Percentiles rank a stretch among this genome's conserved stretches.
phyloP scores from a whole-genome alignment of 1,140 invertebrate genomes.

The Dendroctonus valens region DNA sequence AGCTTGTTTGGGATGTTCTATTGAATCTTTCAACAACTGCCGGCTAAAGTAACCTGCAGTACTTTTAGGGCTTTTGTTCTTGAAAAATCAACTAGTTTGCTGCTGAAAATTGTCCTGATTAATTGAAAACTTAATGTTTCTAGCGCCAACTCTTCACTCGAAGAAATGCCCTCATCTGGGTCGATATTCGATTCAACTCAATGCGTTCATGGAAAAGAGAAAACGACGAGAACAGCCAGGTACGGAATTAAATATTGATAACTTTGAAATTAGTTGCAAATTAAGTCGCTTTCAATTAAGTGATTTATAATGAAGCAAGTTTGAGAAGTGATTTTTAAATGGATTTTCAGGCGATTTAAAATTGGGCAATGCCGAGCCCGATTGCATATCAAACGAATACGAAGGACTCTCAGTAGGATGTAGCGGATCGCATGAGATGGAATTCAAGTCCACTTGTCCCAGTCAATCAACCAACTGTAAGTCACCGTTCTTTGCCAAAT shows the following conservation, averaged over 20 bases:
- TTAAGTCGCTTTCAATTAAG: not conserved
- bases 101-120: no score
- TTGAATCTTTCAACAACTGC: no score
- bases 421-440: conserved; percentile 62
- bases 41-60: no score
- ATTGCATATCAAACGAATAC: conserved; percentile 53
- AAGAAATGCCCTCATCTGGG: conserved; percentile 69
- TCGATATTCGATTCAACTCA: conserved; percentile 55
- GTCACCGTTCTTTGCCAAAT: conserved; percentile 1
- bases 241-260: conserved; percentile 12
- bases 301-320: not conserved
- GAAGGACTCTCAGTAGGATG: conserved; percentile 66
- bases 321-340: not conserved
- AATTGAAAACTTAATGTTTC: conserved; percentile 44
- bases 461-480: conserved; percentile 43
- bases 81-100: no score
- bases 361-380: conserved; percentile 32
- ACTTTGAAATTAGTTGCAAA: not conserved
- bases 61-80: no score
- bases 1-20: not conserved
- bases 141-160: conserved; percentile 64
- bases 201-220: conserved; percentile 31
- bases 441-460: conserved; percentile 64
- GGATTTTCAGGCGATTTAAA: conserved; percentile 35
- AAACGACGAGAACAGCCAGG: conserved; percentile 45